Percentiles rank a stretch among this genome's conserved stretches.
Conservation (phyloP, 2,797 vertebrate species). For the Sebastolobus altivelis region DNA sequence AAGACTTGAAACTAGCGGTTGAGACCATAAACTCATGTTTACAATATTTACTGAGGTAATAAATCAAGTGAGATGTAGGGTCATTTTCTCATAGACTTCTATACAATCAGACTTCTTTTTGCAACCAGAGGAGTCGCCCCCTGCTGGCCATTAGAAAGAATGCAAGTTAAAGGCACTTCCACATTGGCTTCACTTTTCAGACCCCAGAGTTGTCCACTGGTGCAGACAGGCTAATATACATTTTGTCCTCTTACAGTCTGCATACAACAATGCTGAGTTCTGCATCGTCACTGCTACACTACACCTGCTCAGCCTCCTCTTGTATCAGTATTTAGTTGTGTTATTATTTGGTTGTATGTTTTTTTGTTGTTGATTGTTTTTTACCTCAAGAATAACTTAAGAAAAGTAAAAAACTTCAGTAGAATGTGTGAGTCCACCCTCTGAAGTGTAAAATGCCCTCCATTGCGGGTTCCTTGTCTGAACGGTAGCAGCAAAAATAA, state of each 20-base stretch:
- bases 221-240: background rate
- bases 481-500: conserved; percentile 21
- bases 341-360: background rate
- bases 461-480: background rate
- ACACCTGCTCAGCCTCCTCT: background rate
- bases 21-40: too few species aligned
- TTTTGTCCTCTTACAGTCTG: background rate
- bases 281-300: background rate
- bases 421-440: background rate
- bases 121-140: too few species aligned
- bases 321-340: background rate
- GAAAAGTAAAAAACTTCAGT: background rate
- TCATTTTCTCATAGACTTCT: too few species aligned
- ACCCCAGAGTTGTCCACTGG: too few species aligned
- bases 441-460: background rate
- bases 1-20: too few species aligned
- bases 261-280: background rate
- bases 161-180: too few species aligned
- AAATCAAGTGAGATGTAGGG: too few species aligned
- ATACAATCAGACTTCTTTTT: too few species aligned
- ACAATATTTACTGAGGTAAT: too few species aligned
- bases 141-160: too few species aligned
- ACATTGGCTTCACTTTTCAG: too few species aligned
- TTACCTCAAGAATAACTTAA: background rate
- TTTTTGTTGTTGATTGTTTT: background rate